These are phyloP conservation scores for Cyaniris semiargus DNA, from an alignment of 2,888 invertebrate genomes.

Conservation along the genomic window DNA sequence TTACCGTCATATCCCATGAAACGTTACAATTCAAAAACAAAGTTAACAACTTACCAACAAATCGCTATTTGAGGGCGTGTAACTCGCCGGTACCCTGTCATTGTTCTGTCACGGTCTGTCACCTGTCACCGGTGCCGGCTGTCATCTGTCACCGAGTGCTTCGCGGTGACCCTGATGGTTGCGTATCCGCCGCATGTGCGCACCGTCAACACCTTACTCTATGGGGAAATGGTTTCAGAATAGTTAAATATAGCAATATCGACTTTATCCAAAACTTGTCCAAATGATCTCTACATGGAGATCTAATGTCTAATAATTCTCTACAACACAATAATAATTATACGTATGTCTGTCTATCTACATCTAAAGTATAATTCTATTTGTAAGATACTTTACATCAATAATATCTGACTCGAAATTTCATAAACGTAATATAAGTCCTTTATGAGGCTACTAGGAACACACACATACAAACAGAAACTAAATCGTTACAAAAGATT, in stretches of 20 bases:
- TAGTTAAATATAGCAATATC: no score
- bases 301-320: no score
- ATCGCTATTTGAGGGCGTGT: background rate
- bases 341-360: no score
- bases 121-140: background rate
- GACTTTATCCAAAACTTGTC: no score
- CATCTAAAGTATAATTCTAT: no score
- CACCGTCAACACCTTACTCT: background rate
- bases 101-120: conserved; percentile 10
- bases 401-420: background rate
- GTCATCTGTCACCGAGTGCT: background rate
- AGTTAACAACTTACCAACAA: background rate
- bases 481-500: background rate
- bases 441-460: background rate
- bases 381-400: no score
- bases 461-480: background rate
- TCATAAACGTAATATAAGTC: background rate
- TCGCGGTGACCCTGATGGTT: background rate
- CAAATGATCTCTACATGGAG: no score
- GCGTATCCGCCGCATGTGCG: background rate
- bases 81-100: background rate
- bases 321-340: no score
- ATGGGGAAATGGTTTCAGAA: background rate
- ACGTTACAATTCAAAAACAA: background rate
- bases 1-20: background rate